Evolutionary conservation across 2,113 vertebrate genomes (phyloP), one percentile per base, ranked within the genome.

Genomic region (Hippolais icterina): DNA sequence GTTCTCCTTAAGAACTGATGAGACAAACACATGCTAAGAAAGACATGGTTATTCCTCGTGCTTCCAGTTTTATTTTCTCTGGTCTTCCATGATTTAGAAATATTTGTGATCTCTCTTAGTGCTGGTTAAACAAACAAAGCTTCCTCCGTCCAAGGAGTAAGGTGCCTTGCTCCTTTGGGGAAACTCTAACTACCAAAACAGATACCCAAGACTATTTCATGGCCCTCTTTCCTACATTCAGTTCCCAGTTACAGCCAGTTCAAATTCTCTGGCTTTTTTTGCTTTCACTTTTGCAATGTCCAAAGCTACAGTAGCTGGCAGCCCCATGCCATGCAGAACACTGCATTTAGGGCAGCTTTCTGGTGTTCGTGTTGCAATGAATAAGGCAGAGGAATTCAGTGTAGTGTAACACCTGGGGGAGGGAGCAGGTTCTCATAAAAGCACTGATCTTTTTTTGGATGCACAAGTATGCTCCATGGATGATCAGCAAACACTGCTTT

Each of bases 341-440:
- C 29, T 42, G 27, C 14, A 3, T 61, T 65, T 61, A 52, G 23
- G 39, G 50, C 27, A 42, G 7, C 31, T 42, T 37, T 61, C 42
- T 71, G 37, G 19, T 68, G 37, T 41, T 53, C 1, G 0, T 37
- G 11, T 37, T 83, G 35, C 0, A 1, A 31, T 39, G 25, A 81
- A 6, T 21, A n/a, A 79, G 37, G 41, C 35, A 49, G 57, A 87
- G 64, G 39, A 27, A 31, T 66, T 71, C 29, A 14, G 21, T 1
- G 12, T 15, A 6, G 18, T 19, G n/a, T 64, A 49, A 49, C 9
- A 31, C 19, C 53, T 15, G 23, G 21, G 33, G 53, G 41, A 77
- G 0, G 1, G 22, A 56, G 22, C 0, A 0, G 11, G 10, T 44
- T 49, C 14, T 52, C 57, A 33, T 80, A n/a, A 12, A 49, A 92